Percentiles rank a stretch among this genome's conserved stretches.
Evolutionary conservation across 2,113 vertebrate species (phyloP).

Genomic region (Larimichthys crocea): DNA sequence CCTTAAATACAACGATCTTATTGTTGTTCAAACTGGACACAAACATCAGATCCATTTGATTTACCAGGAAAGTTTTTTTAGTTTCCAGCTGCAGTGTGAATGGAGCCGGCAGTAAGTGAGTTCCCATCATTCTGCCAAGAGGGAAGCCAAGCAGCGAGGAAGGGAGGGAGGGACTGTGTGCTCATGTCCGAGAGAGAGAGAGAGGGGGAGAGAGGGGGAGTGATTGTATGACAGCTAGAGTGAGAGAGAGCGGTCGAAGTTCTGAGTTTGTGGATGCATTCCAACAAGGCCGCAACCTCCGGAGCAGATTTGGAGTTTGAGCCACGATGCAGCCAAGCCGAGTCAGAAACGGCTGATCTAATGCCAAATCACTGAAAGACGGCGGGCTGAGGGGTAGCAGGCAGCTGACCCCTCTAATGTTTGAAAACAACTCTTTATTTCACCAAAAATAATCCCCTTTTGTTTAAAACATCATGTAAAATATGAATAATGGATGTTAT

Average conservation of each 20-base stretch:
- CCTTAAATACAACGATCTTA: background rate
- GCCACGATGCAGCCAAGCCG: constrained; percentile 14
- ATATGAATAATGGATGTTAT: constrained; percentile 40
- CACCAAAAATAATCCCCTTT: constrained; percentile 32
- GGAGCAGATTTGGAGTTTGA: constrained; percentile 52
- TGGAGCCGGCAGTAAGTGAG: background rate
- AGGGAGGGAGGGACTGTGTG: background rate
- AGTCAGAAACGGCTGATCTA: constrained; percentile 31
- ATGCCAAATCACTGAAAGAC: constrained; percentile 55
- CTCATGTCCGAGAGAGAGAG: background rate
- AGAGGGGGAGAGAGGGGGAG: background rate
- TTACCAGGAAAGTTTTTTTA: background rate
- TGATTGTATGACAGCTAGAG: constrained; percentile 17
- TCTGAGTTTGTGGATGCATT: constrained; percentile 67
- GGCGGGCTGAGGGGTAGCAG: constrained; percentile 31
- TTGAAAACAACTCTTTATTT: constrained; percentile 44
- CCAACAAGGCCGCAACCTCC: constrained; percentile 57
- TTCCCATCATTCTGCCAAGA: background rate
- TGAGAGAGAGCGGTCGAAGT: constrained; percentile 9
- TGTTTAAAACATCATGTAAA: constrained; percentile 31
- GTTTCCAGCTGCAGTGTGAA: constrained; percentile 15
- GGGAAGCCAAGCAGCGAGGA: background rate
- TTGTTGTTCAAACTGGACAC: background rate
- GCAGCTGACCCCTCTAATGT: constrained; percentile 38
- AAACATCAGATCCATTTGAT: background rate